These are phyloP conservation scores for Microctonus aethiopoides DNA, from an alignment of 2,888 invertebrate species.

Conservation along the genomic window DNA sequence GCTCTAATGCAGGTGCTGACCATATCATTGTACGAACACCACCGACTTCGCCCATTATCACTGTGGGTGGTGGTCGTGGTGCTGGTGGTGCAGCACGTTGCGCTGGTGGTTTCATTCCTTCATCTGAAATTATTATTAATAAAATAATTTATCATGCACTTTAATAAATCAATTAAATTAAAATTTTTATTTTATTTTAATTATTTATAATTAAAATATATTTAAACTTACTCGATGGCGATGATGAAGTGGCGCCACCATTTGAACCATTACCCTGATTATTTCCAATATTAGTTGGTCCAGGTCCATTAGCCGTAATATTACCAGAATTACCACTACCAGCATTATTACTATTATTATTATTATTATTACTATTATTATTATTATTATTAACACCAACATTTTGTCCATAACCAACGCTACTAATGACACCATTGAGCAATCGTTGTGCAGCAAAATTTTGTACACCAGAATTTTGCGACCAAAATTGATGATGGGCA, in stretches of 20 bases:
- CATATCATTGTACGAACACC: constrained; percentile 83
- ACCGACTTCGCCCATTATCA: constrained; percentile 93
- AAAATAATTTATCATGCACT: too few relatives aligned
- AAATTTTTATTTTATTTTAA: background rate
- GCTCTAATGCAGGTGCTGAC: constrained; percentile 71
- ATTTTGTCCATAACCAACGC: constrained; percentile 62
- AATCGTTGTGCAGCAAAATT: constrained; percentile 64
- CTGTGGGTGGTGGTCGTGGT: constrained; percentile 81
- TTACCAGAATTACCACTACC: constrained; percentile 32
- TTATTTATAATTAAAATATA: background rate
- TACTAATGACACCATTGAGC: constrained; percentile 63
- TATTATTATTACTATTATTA: constrained; percentile 42
- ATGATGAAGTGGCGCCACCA: constrained; percentile 43
- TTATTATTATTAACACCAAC: constrained; percentile 52
- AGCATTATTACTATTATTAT: constrained; percentile 34
- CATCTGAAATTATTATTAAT: constrained; percentile 49
- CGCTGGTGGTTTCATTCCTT: constrained; percentile 65
- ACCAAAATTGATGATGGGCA: constrained; percentile 68
- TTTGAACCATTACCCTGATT: constrained; percentile 49
- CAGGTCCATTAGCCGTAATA: constrained; percentile 38
- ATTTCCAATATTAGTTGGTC: constrained; percentile 37
- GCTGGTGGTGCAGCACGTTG: constrained; percentile 64
- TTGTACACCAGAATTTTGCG: constrained; percentile 61
- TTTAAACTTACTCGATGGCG: constrained; percentile 41
- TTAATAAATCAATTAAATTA: too few relatives aligned